A percentile compares a stretch with the other conserved stretches of the same genome.
These are phyloP conservation scores for Idaea straminata DNA, from an alignment of 2,888 invertebrate genomes.

Conservation along the genomic window DNA sequence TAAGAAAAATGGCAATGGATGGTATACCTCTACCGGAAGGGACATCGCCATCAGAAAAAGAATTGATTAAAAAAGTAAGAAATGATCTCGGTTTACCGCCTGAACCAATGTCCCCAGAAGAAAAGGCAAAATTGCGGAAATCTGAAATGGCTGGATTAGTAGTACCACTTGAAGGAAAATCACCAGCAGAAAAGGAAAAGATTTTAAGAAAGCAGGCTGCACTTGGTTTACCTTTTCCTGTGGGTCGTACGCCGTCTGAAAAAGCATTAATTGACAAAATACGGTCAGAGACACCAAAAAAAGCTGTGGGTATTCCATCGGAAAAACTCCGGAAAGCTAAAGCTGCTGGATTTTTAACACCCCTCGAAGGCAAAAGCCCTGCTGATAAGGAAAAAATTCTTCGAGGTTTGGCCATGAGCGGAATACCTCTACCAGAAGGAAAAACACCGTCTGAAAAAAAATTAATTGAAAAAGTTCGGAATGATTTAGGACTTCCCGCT, in stretches of 20 bases:
- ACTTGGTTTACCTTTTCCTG: constrained; percentile 34
- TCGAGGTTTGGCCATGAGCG: constrained; percentile 26
- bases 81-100: constrained; percentile 26
- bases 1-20: constrained; percentile 24
- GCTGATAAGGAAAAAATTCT: constrained; percentile 35
- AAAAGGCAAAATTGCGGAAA: constrained; percentile 26
- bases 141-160: constrained; percentile 32
- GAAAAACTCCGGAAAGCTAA: constrained; percentile 36
- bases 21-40: constrained; percentile 30
- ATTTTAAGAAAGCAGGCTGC: constrained; percentile 26
- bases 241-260: constrained; percentile 37
- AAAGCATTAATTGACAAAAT: constrained; percentile 30
- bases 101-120: constrained; percentile 17
- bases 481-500: constrained; percentile 37
- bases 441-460: constrained; percentile 35
- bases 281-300: constrained; percentile 6
- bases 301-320: not conserved
- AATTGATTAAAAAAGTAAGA: constrained; percentile 22
- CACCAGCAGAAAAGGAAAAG: constrained; percentile 32
- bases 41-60: constrained; percentile 24
- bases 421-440: constrained; percentile 35
- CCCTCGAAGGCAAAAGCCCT: constrained; percentile 30
- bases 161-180: constrained; percentile 32
- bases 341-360: constrained; percentile 29
- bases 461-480: constrained; percentile 31